These are phyloP conservation scores for Opisthocomus hoazin DNA, from an alignment of 2,113 vertebrate genomes.

Conservation along the genomic window DNA sequence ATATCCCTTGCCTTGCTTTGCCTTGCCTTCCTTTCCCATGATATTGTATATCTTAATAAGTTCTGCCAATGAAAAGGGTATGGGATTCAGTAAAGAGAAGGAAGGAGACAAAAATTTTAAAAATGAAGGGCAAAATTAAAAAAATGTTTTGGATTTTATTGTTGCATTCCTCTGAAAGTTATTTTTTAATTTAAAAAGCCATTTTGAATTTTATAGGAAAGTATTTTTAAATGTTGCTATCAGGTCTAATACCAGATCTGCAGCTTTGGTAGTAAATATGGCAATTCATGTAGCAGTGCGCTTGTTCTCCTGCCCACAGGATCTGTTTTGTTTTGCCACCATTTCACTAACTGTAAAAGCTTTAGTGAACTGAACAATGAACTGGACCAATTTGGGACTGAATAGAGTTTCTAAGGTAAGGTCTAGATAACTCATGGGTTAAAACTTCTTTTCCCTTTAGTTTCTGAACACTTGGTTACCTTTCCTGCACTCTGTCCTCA, in stretches of 20 bases:
- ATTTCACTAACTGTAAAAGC: neutral
- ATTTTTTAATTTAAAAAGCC: neutral
- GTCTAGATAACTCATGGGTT: neutral
- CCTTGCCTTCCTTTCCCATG: neutral
- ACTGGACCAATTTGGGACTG: neutral
- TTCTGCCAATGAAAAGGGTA: neutral
- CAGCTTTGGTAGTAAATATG: neutral
- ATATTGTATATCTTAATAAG: neutral
- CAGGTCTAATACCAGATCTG: neutral
- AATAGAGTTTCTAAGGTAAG: neutral
- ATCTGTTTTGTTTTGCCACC: neutral
- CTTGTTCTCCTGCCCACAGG: neutral
- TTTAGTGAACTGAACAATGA: neutral
- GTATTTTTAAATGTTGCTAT: neutral
- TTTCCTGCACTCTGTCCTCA: neutral
- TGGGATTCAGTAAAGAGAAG: neutral
- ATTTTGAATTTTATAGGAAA: neutral
- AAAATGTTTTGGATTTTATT: rapidly evolving
- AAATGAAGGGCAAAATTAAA: neutral
- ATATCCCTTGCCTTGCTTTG: neutral
- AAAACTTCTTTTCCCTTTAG: neutral
- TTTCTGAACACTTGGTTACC: neutral
- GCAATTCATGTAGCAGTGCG: neutral
- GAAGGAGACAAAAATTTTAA: neutral
- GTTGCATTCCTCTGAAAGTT: neutral